Evolutionary conservation across 2,888 invertebrate species (phyloP), one percentile per base, ranked within the genome.

Genomic region (Helleia helle): DNA sequence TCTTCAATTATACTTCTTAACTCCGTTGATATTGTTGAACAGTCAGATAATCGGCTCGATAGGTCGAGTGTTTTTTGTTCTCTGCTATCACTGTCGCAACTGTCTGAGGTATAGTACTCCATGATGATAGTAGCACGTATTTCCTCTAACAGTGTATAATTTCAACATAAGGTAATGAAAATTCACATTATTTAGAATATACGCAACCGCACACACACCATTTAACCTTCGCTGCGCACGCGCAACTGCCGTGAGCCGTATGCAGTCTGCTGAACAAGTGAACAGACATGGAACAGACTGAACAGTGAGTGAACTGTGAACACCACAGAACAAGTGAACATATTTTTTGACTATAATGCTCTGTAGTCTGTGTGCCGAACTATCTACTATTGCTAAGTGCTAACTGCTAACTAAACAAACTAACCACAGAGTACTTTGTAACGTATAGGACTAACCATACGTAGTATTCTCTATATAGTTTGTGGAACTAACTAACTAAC

Each of bases 31-130:
- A 91, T 85, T 50, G 89, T 87, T 45, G 81, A 70, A 18, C 87
- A 74, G 54, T 90, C 89, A 56, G 92, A 67, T 61, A 87, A 58
- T 57, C 74, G 72, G 51, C 56, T 72, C 41, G 85, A 79, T 50
- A 85, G 61, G 70, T 95, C 92, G 44, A 95, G 75, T 17, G 92
- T 91, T 74, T 90, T 92, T 55, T 87, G 87, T 51, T 88, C 87
- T 48, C 88, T 87, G 54, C 88, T 87, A 63, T 94, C 94, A 65
- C 92, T 92, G 59, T 93, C 93, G 69, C 92, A 90, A 60, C 93
- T 93, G 63, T 94, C 94, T 24, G 94, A 94, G 40, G 94, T 93
- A 67, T 93, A 94, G 59, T 87, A 89, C 75, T 93, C 93, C 93
- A 93, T 93, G 44, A 52, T 42, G 44, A 36, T 9, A 26, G 26